Evolutionary conservation across 2,888 invertebrate species (phyloP).

Genomic region (Colletes collaris): DNA sequence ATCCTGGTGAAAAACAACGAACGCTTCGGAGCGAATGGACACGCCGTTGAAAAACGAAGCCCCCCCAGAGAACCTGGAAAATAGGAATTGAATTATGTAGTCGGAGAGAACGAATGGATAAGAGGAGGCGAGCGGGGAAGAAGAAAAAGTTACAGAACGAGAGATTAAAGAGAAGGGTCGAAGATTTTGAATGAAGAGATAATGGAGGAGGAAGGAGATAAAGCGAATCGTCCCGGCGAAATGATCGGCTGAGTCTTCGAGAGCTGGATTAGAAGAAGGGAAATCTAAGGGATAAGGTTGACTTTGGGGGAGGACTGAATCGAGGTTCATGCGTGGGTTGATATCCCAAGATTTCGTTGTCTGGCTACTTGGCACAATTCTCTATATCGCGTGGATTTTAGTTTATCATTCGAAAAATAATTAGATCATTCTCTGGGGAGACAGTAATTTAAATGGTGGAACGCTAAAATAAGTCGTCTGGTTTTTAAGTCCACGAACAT

Average conservation of each 20-base stretch:
- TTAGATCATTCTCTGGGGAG: no score
- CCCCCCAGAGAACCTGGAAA: slow-evolving; percentile 1
- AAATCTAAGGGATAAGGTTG: background rate
- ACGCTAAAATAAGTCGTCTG: no score
- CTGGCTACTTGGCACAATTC: no score
- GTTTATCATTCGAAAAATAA: no score
- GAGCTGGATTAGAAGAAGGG: no score
- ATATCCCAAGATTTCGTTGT: no score
- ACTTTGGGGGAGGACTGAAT: background rate
- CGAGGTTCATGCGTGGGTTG: no score
- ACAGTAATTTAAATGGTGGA: no score
- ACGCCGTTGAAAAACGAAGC: slow-evolving; percentile 4
- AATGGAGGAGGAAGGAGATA: slow-evolving; percentile 14
- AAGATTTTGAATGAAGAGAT: slow-evolving; percentile 27
- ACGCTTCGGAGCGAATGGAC: slow-evolving; percentile 8
- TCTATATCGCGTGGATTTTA: no score
- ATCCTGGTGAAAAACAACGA: slow-evolving; percentile 8
- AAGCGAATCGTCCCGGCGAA: slow-evolving; percentile 11
- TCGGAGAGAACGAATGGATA: background rate
- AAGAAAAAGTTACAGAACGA: slow-evolving; percentile 1
- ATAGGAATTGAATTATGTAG: slow-evolving; percentile 41
- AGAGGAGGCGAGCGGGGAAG: background rate
- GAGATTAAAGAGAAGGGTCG: slow-evolving; percentile 24
- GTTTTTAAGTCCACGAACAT: no score
- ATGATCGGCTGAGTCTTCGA: background rate